These are phyloP conservation scores for Microhierax caerulescens DNA, from an alignment of 2,797 vertebrate species.

Conservation along the genomic window DNA sequence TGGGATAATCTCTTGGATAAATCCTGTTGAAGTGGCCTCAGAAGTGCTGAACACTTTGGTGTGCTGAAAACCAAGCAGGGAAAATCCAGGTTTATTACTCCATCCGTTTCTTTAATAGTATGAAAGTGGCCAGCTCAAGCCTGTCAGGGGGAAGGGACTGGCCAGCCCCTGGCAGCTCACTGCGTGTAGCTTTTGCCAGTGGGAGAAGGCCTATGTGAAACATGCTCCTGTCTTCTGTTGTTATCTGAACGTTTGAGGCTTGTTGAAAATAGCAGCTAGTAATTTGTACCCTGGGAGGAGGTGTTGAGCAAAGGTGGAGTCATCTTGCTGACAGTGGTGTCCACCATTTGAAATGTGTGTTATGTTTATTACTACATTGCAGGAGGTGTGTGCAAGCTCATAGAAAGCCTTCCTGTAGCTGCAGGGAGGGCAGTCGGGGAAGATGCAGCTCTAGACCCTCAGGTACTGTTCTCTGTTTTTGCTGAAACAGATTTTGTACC, in stretches of 20 bases:
- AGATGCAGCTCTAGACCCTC: background rate
- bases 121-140: background rate
- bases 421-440: fast-evolving
- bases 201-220: background rate
- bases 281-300: background rate
- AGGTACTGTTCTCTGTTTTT: background rate
- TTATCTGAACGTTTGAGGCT: background rate
- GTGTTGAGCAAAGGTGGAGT: background rate
- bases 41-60: background rate
- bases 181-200: background rate
- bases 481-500: background rate
- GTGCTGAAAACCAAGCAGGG: background rate
- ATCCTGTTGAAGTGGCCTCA: background rate
- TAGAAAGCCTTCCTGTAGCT: background rate
- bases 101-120: background rate
- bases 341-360: fast-evolving
- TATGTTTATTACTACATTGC: background rate
- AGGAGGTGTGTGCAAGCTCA: background rate
- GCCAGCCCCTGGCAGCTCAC: background rate
- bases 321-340: background rate
- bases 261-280: background rate
- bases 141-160: background rate
- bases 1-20: background rate
- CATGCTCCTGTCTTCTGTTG: background rate
- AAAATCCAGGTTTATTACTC: background rate